phyloP scores from a whole-genome alignment of 1,140 invertebrate species.

The Heliconius himera region DNA sequence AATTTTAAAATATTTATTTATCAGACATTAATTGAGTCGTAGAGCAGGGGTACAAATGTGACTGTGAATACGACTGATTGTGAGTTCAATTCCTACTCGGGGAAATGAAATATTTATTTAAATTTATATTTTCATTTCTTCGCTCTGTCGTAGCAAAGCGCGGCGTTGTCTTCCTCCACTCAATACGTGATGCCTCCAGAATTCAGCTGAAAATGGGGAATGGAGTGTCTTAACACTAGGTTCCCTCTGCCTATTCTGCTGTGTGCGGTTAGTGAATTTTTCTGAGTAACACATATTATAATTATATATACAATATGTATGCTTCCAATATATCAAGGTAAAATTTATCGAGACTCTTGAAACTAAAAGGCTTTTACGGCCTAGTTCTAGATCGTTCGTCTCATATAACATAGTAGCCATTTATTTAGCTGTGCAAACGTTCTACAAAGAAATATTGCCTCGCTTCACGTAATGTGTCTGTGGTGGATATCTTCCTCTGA shows the following conservation, averaged over 20 bases:
- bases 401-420: constrained; percentile 24
- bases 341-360: constrained; percentile 24
- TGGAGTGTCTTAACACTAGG: too few species aligned
- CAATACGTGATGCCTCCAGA: too few species aligned
- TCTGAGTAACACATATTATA: not conserved
- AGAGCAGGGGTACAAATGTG: too few species aligned
- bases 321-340: not conserved
- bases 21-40: not conserved
- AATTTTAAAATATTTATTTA: not conserved
- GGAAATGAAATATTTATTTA: too few species aligned
- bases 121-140: too few species aligned
- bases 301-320: not conserved
- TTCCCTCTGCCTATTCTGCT: too few species aligned
- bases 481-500: constrained; percentile 18
- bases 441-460: constrained; percentile 31
- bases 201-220: too few species aligned
- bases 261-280: too few species aligned
- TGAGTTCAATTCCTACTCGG: too few species aligned
- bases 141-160: too few species aligned
- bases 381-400: constrained; percentile 23
- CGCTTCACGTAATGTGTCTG: constrained; percentile 15
- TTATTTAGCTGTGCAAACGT: constrained; percentile 30
- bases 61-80: too few species aligned
- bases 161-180: too few species aligned
- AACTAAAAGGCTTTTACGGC: constrained; percentile 21